These are phyloP conservation scores for Ostrea edulis DNA, from an alignment of 1,140 invertebrate genomes.

Conservation along the genomic window DNA sequence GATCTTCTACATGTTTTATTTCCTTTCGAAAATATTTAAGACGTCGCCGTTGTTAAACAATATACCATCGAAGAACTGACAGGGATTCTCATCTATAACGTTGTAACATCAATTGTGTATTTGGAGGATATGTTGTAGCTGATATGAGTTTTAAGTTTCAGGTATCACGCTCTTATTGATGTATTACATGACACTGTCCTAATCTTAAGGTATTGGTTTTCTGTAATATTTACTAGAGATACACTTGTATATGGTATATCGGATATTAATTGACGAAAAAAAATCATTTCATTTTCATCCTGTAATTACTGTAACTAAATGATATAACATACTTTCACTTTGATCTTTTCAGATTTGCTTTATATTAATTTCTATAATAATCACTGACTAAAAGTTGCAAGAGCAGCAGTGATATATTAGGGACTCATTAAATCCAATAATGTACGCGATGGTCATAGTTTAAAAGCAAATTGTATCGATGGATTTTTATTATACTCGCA, in stretches of 20 bases:
- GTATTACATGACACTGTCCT: neutral
- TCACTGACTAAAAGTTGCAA: neutral
- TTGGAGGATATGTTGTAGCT: neutral
- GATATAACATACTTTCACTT: neutral
- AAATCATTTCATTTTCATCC: too few species aligned
- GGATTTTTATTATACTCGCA: neutral
- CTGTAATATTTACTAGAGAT: neutral
- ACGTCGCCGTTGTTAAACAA: too few species aligned
- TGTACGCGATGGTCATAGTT: neutral
- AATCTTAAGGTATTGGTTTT: neutral
- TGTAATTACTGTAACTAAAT: neutral
- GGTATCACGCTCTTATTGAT: neutral
- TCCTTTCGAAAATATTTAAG: too few species aligned
- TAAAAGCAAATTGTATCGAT: neutral
- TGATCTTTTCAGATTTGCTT: neutral
- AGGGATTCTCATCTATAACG: neutral
- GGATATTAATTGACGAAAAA: neutral
- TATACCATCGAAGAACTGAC: too few species aligned
- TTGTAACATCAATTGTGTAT: neutral
- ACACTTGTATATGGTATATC: neutral
- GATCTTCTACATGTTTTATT: too few species aligned
- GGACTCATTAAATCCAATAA: neutral
- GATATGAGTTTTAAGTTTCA: too few species aligned
- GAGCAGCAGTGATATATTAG: neutral
- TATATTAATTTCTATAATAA: neutral